Base-by-base conservation (phyloP, 2,888 invertebrate genomes). In the Conops quadrifasciatus region DNA sequence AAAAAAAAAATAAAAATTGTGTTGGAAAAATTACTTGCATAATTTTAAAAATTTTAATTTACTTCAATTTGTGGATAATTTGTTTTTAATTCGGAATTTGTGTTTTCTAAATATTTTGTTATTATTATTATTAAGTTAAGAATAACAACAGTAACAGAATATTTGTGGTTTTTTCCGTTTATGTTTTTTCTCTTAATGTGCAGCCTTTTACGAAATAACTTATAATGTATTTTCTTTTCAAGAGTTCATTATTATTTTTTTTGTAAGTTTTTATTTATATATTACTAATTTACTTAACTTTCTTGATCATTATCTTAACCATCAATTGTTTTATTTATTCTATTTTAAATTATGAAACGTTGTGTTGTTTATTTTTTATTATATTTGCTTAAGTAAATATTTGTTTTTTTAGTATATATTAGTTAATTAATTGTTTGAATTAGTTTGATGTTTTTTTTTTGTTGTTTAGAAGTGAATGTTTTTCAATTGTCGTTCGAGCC, bases 141-240 rank as follows among this genome's bases (percentile, higher is more conserved):
- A 36, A 36, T 36, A 36, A 36, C 9, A 36, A 36, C 36, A 36
- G 36, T 36, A 36, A 7, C 9, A 36, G 36, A 36, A 69, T 73
- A 67, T 73, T 77, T 80, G 68, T 72, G 78, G 76, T 77, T 80
- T 77, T 65, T 69, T 73, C 51, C 56, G 26, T 58, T 26, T 21
- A 30, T 70, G 15, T 70, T n/a, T 30, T 60, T 49, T 13, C 71
- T 68, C 60, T 13, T 45, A 19, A 56, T 36, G 56, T 72, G 65
- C 68, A 66, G 65, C 78, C 73, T 78, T n/a, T 77, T 81, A 76
- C 78, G 80, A 75, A 79, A 76, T 77, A 78, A 76, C 43, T 71
- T n/a, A n/a, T n/a, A n/a, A n/a, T n/a, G n/a, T n/a, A 26, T 26
- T 56, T 26, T 24, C 15, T 24, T 7, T 56, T n/a, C 16, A 56